Base-by-base conservation (phyloP, 2,113 vertebrate genomes). In the Nothocercus nigrocapillus region DNA sequence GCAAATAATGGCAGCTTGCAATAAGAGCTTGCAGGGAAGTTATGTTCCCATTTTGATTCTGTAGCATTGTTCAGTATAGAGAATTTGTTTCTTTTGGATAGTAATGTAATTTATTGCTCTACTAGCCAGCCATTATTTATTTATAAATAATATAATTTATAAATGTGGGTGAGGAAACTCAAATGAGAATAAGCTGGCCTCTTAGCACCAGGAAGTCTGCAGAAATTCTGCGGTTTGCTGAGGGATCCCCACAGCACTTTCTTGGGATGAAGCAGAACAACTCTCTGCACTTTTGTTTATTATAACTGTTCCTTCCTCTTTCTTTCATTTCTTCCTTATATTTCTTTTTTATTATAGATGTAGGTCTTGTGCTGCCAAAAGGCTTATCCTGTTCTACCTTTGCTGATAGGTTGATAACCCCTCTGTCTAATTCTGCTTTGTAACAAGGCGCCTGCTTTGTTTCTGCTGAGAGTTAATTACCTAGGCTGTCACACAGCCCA, bases 391-490 rank as follows among this genome's bases (percentile, higher is more conserved):
- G 4, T 92, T 96, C 95, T 93, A 44, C 88, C 47, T 88, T 83
- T n/a, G 54, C 72, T 94, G 93, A 94, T 96, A 87, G 82, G 92
- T 53, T 94, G 90, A 93, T 96, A 96, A 95, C 72, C 61, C 82
- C 88, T 96, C 62, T 94, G 91, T 88, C 85, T 96, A 90, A 92
- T 76, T 30, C 66, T 91, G 28, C 95, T 82, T 94, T 85, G 69
- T 88, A 95, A 85, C 68, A 82, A 95, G 78, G 75, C 77, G 77
- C 72, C 89, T 90, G 47, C 90, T 95, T 94, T 95, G 83, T 96
- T 93, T 96, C 89, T 97, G 66, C 68, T 85, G 85, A 96, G 93
- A 94, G 93, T 95, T 94, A 95, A 96, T 97, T 97, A 97, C 84
- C 82, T 61, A 72, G 64, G 77, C 85, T 97, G 96, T 96, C 91